Evolutionary conservation across 2,797 vertebrate species (phyloP).

Genomic region (Adelosebastes latens): DNA sequence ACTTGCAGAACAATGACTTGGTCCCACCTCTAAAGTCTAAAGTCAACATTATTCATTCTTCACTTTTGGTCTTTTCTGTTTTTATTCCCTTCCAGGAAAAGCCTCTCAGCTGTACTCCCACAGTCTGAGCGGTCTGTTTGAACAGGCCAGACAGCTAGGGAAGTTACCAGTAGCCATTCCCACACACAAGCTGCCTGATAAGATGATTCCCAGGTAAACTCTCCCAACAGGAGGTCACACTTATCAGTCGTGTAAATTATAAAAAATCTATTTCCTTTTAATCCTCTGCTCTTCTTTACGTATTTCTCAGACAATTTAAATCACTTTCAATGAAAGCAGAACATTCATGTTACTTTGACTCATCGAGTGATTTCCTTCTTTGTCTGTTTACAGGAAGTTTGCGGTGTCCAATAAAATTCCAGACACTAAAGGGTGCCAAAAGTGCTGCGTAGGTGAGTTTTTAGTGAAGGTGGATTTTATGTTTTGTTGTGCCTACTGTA

Average conservation of each 20-base stretch:
- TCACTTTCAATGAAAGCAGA: background rate
- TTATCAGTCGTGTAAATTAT: background rate
- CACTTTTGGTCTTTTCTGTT: background rate
- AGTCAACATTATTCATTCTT: background rate
- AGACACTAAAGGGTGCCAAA: constrained; percentile 98
- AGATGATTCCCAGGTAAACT: constrained; percentile 88
- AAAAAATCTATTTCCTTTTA: background rate
- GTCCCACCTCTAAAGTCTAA: too few relatives aligned
- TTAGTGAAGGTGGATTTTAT: background rate
- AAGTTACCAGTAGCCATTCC: constrained; percentile 97
- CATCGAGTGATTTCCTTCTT: background rate
- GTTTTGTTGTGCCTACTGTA: background rate
- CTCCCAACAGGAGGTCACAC: background rate
- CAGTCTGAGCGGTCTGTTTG: constrained; percentile 93
- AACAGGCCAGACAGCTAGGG: constrained; percentile 96
- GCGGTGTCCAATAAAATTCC: constrained; percentile 97
- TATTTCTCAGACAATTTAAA: accelerated
- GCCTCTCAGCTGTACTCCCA: constrained; percentile 98
- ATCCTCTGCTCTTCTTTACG: background rate
- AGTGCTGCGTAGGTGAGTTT: constrained; percentile 95
- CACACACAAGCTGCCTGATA: constrained; percentile 95
- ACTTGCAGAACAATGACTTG: too few relatives aligned
- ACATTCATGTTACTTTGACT: background rate
- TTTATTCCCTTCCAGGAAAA: constrained; percentile 85
- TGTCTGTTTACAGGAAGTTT: constrained; percentile 88